Percentiles rank a stretch among this genome's conserved stretches.
These are phyloP conservation scores for Trissolcus japonicus DNA, from an alignment of 2,888 invertebrate genomes.

Conservation along the genomic window DNA sequence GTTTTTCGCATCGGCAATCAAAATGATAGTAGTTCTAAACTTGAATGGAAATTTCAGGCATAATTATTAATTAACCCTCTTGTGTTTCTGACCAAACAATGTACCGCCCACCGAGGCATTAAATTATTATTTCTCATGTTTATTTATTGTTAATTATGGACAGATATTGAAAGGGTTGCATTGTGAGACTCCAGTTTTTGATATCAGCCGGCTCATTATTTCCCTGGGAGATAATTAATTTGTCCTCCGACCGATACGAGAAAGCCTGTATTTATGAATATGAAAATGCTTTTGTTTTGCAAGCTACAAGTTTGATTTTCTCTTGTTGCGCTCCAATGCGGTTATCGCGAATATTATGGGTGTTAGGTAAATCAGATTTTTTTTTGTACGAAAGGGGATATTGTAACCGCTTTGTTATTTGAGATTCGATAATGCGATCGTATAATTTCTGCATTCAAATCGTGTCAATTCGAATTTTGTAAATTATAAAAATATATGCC, in stretches of 20 bases:
- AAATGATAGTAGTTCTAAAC: neutral
- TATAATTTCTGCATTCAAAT: neutral
- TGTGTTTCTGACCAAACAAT: neutral
- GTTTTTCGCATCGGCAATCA: neutral
- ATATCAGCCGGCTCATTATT: neutral
- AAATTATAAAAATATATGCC: neutral
- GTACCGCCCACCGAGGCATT: neutral
- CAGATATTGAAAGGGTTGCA: neutral
- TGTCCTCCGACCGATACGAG: slow-evolving; percentile 9
- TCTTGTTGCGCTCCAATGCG: slow-evolving; percentile 4
- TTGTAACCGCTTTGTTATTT: slow-evolving; percentile 18
- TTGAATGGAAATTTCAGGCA: neutral
- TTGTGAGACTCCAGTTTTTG: neutral
- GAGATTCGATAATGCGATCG: slow-evolving; percentile 19
- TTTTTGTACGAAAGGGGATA: slow-evolving; percentile 8
- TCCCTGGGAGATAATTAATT: slow-evolving; percentile 6
- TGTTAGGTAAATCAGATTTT: slow-evolving; percentile 3
- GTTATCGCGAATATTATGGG: slow-evolving; percentile 20
- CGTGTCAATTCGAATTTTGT: neutral
- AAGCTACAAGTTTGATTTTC: slow-evolving; percentile 11
- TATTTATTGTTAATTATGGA: slow-evolving; percentile 5
- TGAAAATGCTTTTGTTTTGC: slow-evolving; percentile 28
- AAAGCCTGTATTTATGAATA: neutral
- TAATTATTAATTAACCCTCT: slow-evolving; percentile 1
- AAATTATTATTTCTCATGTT: slow-evolving; percentile 17